Percentiles rank a stretch among this genome's conserved stretches.
phyloP scores from a whole-genome alignment of 2,797 vertebrate genomes.

The Yasuhikotakia modesta region DNA sequence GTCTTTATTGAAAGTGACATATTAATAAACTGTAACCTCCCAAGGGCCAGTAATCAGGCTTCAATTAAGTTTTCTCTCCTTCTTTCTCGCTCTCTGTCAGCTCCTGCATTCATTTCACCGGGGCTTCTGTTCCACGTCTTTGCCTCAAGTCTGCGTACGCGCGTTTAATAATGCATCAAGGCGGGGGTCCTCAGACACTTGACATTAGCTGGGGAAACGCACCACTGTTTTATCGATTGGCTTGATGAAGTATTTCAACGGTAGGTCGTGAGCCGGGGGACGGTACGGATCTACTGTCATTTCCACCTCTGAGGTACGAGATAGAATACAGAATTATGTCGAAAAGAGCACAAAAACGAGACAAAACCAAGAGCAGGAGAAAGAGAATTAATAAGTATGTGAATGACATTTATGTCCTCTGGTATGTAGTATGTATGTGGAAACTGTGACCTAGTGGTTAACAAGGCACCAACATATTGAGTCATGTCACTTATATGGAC shows the following conservation, averaged over 20 bases:
- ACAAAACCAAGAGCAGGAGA: background rate
- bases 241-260: conserved; percentile 55
- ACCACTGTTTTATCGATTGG: conserved; percentile 55
- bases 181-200: conserved; percentile 42
- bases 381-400: background rate
- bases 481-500: too few relatives aligned
- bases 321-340: conserved; percentile 22
- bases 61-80: conserved; percentile 68
- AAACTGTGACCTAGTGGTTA: background rate
- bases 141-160: conserved; percentile 16
- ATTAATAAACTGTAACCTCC: conserved; percentile 78
- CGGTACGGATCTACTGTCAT: conserved; percentile 29
- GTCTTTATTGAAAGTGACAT: conserved; percentile 78
- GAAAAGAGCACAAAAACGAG: background rate
- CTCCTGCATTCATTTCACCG: background rate
- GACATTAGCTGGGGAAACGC: conserved; percentile 49
- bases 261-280: conserved; percentile 27
- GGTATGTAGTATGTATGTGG: background rate
- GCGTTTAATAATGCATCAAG: conserved; percentile 62
- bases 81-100: conserved; percentile 33
- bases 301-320: conserved; percentile 22
- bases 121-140: conserved; percentile 6
- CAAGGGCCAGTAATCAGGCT: conserved; percentile 73
- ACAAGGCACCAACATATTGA: background rate
- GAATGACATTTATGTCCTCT: too few relatives aligned